Evolutionary conservation across 1,140 invertebrate genomes (phyloP).

Genomic region (Bacillus rossius): DNA sequence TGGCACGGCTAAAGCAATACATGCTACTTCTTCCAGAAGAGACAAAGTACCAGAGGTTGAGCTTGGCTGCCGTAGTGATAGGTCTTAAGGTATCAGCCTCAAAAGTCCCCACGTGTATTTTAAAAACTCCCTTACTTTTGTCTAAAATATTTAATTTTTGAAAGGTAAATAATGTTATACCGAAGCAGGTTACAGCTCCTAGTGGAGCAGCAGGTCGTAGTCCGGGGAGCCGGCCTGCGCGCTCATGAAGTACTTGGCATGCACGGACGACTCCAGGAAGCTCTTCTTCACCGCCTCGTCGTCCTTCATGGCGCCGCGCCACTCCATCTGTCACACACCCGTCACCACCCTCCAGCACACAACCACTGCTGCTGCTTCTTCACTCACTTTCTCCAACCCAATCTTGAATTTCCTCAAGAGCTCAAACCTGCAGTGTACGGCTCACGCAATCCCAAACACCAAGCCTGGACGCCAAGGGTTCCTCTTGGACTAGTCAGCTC

Average conservation of each 20-base stretch:
- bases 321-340: conserved; percentile 50
- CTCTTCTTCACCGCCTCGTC: conserved; percentile 61
- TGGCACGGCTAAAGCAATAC: too few species aligned
- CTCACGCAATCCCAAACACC: neutral
- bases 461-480: neutral
- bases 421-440: neutral
- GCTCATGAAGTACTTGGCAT: conserved; percentile 65
- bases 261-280: conserved; percentile 57
- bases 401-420: neutral
- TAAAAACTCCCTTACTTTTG: too few species aligned
- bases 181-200: too few species aligned
- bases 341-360: conserved; percentile 11
- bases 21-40: too few species aligned
- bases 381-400: neutral
- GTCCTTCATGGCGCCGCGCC: conserved; percentile 61
- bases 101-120: too few species aligned
- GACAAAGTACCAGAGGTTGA: too few species aligned
- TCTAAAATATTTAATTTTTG: too few species aligned
- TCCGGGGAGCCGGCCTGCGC: conserved; percentile 56
- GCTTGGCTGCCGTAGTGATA: too few species aligned
- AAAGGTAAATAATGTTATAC: too few species aligned
- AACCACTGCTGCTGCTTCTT: neutral
- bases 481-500: too few species aligned
- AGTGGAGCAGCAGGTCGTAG: conserved; percentile 63
- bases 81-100: too few species aligned